Base-by-base conservation (phyloP, 2,113 vertebrate genomes). In the Notiomystis cincta region DNA sequence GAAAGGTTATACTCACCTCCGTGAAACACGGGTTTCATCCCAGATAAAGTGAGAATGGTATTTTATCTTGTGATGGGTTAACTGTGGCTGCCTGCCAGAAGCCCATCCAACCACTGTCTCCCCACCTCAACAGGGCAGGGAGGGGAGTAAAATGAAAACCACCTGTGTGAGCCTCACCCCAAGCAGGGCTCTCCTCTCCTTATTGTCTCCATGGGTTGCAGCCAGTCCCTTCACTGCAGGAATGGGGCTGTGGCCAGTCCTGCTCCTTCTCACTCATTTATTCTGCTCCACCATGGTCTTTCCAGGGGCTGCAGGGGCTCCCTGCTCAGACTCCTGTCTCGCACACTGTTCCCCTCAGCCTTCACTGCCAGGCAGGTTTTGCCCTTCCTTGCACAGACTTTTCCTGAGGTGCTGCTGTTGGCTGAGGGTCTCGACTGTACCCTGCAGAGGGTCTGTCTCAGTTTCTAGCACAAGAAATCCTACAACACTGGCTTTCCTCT, bases 351-450 rank as follows among this genome's bases (percentile, higher is more conserved):
- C 9, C 17, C 4, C 54, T 64, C 28, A 44, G 3, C 7, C 24
- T 47, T 44, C 5, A 8, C 6, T 1, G 3, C 13, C 1, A 5
- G 22, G 10, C 13, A 50, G 25, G 1, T 40, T 79, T 47, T 64
- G 9, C 2, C 16, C 19, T 57, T 42, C 13, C 19, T 66, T 6
- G 42, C 30, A 9, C 11, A 21, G 47, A 33, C 4, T 51, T 50
- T 71, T 47, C 53, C 21, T 3, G 7, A 57, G 20, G 18, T 2
- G 4, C 31, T 5, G 4, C 20, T 0, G 0, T 22, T 1, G 6
- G 14, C 13, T 48, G 44, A 3, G 30, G 11, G 22, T 9, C 22
- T 57, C 1, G 1, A 8, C 7, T 0, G 2, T 61, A 45, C 31
- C 33, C 38, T 37, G 10, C 1, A 1, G 24, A 23, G 2, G 8